Conservation (phyloP, 2,888 invertebrate genomes). For the Dasysyrphus albostriatus region DNA sequence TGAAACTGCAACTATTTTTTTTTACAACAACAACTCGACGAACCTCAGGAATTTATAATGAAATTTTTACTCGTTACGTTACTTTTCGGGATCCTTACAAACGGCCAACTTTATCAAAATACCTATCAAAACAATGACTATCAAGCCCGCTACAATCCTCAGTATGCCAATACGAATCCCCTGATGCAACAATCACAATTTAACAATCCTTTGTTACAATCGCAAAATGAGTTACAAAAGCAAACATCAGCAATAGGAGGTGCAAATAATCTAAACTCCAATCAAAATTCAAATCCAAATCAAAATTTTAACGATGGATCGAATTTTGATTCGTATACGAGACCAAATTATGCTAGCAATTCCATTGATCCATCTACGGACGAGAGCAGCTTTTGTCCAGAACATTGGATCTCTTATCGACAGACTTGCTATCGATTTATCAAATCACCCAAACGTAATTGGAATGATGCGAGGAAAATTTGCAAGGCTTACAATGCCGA, state of each 20-base stretch:
- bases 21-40: not conserved
- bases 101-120: constrained; percentile 55
- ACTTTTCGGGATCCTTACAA: constrained; percentile 30
- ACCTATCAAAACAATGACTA: constrained; percentile 80
- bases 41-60: constrained; percentile 29
- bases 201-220: constrained; percentile 79
- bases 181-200: constrained; percentile 78
- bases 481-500: constrained; percentile 94
- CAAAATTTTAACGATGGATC: constrained; percentile 56
- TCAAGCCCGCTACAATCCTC: constrained; percentile 81
- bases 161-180: constrained; percentile 79
- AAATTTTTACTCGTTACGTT: constrained; percentile 26
- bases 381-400: constrained; percentile 88
- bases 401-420: constrained; percentile 92
- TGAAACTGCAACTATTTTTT: not conserved
- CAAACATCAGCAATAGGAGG: constrained; percentile 45
- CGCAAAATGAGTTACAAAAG: constrained; percentile 78
- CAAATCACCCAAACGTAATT: constrained; percentile 91
- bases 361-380: constrained; percentile 81
- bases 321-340: constrained; percentile 59
- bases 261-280: constrained; percentile 54
- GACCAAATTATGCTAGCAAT: constrained; percentile 76
- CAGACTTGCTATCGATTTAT: constrained; percentile 95
- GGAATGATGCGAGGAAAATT: constrained; percentile 92
- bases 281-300: constrained; percentile 15